Evolutionary conservation across 2,113 vertebrate genomes (phyloP), one percentile per base, ranked within the genome.

Genomic region (Triplophysa rosa): DNA sequence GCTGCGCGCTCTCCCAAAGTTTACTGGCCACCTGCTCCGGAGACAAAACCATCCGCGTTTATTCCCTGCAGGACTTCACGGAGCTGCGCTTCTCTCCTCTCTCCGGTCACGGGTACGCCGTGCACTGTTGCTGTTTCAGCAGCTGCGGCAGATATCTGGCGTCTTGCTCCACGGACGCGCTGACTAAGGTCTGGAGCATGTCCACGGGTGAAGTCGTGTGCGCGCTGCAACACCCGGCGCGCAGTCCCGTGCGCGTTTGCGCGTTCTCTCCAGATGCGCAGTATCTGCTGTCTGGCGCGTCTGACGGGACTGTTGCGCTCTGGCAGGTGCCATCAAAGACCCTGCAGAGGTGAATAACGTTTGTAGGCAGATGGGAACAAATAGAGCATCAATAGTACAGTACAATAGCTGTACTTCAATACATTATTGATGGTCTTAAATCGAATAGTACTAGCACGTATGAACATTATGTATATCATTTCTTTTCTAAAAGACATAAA

Each of bases 111-210:
- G 81, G 88, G 0, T 98, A 96, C 0, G 92, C 93, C 1, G 94
- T 97, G 8, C 96, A 95, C 88, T 94, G 95, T 87, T 95, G 95
- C 90, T 92, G 94, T 86, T 97, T 98, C 88, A 95, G 94, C 2
- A 81, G 89, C 0, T 94, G 93, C 2, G 94, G 95, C 1, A 71
- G 81, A 0, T 0, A 87, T 83, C 83, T 97, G 84, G 91, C 95
- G 29, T 95, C 95, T 0, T 96, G 95, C 84, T 97, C 95, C 9
- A 95, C 95, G 3, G 96, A 97, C 10, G 94, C 93, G 4, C 90
- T 87, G 0, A 80, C 88, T 0, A 29, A 90, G 1, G 67, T 94
- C 0, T 96, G 95, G 95, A 89, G 88, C 49, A 3, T 85, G 3
- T 61, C 68, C 0, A 86, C 88, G 0, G 96, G 96, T 1, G 90